Percentiles rank a stretch among this genome's conserved stretches.
Evolutionary conservation across 2,113 vertebrate species (phyloP).

Genomic region (Numenius arquata): DNA sequence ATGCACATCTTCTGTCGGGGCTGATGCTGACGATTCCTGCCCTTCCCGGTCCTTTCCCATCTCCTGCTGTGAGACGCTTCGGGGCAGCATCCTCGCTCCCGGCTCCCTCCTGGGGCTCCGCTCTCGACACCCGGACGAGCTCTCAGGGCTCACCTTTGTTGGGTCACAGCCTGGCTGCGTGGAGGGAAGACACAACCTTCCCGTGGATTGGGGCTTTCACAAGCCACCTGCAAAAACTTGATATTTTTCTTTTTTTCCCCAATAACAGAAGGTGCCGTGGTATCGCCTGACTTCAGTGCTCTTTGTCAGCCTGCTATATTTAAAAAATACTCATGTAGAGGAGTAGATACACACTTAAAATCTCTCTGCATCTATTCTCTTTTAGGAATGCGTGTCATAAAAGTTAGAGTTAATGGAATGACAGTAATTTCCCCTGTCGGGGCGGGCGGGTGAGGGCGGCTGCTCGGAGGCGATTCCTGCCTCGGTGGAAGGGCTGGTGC

Average conservation of each 20-base stretch:
- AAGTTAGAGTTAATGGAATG: conserved; percentile 66
- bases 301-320: conserved; percentile 4
- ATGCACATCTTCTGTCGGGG: not conserved
- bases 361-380: conserved; percentile 57
- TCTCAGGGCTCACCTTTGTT: accelerated
- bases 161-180: not conserved
- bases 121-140: accelerated
- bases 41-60: not conserved
- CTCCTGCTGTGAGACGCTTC: not conserved
- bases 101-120: not conserved
- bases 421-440: conserved; percentile 57
- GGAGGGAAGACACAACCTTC: not conserved
- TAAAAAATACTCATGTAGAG: conserved; percentile 1
- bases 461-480: conserved; percentile 81
- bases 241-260: not conserved
- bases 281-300: conserved; percentile 22
- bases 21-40: not conserved
- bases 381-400: conserved; percentile 49
- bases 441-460: conserved; percentile 62
- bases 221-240: not conserved
- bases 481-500: conserved; percentile 86
- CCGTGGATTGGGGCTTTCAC: not conserved
- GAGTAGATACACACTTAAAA: not conserved
- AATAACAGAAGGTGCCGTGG: not conserved
- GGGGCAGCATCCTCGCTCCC: not conserved